Percentiles rank a stretch among this genome's conserved stretches.
phyloP scores from a whole-genome alignment of 2,888 invertebrate species.

The Podabrus alpinus region DNA sequence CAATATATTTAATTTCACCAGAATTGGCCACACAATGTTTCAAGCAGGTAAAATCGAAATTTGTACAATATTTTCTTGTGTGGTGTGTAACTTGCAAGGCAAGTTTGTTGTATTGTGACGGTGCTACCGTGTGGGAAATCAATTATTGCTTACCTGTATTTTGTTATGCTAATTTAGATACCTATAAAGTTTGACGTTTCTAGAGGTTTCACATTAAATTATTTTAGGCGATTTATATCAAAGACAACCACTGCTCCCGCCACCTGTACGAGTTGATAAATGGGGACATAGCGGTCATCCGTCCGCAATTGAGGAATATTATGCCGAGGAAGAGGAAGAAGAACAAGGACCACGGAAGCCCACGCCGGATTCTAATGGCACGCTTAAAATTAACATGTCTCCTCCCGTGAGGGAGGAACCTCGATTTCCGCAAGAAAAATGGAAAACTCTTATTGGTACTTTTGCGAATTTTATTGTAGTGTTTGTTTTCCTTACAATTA shows the following conservation, averaged over 20 bases:
- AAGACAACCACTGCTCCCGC: constrained; percentile 63
- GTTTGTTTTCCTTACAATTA: not conserved
- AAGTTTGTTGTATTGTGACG: not conserved
- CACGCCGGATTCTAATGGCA: constrained; percentile 54
- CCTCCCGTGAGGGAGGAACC: constrained; percentile 74
- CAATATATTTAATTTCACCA: not conserved
- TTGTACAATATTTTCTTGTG: not conserved
- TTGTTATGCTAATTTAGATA: not conserved
- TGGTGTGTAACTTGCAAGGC: not conserved
- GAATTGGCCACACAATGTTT: not conserved
- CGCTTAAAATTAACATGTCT: constrained; percentile 67
- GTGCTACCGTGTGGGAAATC: not conserved
- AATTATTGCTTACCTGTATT: not conserved
- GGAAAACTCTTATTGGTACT: constrained; percentile 73
- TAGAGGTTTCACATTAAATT: not conserved
- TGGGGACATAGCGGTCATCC: constrained; percentile 55
- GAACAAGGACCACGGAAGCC: constrained; percentile 53
- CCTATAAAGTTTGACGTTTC: not conserved
- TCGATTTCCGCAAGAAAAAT: constrained; percentile 81
- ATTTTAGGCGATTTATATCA: constrained; percentile 61
- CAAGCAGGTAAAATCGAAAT: not conserved
- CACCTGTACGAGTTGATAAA: constrained; percentile 56
- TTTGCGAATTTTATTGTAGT: not conserved
- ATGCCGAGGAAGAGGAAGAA: constrained; percentile 57
- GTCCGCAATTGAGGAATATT: constrained; percentile 52